A percentile compares a stretch with the other conserved stretches of the same genome.
phyloP scores from a whole-genome alignment of 1,140 invertebrate species.

The Schlechtendalia chinensis region DNA sequence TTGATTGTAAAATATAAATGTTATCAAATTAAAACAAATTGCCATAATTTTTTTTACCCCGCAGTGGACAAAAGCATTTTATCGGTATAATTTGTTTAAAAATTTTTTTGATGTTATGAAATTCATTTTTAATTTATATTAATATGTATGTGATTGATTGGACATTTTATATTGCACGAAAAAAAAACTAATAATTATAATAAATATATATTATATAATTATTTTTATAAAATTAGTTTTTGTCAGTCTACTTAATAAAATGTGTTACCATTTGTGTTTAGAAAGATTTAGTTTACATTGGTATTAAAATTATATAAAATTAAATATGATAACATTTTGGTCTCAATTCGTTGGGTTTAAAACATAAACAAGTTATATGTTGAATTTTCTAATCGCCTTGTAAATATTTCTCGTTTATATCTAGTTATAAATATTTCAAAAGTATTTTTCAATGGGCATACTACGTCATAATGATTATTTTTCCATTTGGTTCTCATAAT shows the following conservation, averaged over 20 bases:
- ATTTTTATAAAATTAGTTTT: slow-evolving; percentile 45
- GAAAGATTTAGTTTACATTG: slow-evolving; percentile 48
- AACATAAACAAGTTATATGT: slow-evolving; percentile 25
- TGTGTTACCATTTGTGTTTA: slow-evolving; percentile 50
- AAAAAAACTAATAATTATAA: neutral
- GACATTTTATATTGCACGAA: slow-evolving; percentile 45
- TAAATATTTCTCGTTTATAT: slow-evolving; percentile 41
- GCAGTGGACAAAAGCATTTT: slow-evolving; percentile 31
- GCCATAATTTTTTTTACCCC: slow-evolving; percentile 31
- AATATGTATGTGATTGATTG: slow-evolving; percentile 40
- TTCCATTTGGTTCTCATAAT: slow-evolving; percentile 25
- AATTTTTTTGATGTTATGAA: slow-evolving; percentile 24
- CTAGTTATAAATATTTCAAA: slow-evolving; percentile 30
- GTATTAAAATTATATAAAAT: slow-evolving; percentile 35
- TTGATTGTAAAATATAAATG: slow-evolving; percentile 33
- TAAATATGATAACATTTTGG: slow-evolving; percentile 18
- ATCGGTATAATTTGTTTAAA: slow-evolving; percentile 32
- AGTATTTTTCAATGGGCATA: slow-evolving; percentile 26
- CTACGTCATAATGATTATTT: slow-evolving; percentile 2
- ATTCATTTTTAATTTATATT: slow-evolving; percentile 25
- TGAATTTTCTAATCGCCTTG: slow-evolving; percentile 9
- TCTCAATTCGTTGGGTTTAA: slow-evolving; percentile 37
- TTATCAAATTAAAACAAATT: slow-evolving; percentile 48
- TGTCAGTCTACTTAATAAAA: slow-evolving; percentile 45
- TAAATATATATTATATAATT: neutral